A percentile compares a stretch with the other conserved stretches of the same genome.
These are phyloP conservation scores for Ailuropoda melanoleuca DNA, from an alignment of 2,113 vertebrate genomes.

Conservation along the genomic window DNA sequence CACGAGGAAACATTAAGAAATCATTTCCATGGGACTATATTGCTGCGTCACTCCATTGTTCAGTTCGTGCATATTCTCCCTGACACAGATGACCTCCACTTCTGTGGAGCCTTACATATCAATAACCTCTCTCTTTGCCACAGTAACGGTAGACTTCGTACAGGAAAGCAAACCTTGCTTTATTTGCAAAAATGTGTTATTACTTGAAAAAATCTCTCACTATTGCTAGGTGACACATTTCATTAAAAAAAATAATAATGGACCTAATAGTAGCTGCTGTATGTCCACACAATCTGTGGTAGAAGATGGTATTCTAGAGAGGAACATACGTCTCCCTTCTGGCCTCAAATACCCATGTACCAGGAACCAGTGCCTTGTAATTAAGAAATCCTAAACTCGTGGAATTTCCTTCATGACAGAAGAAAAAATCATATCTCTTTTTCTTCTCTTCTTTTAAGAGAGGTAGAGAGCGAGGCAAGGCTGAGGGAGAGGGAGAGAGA, in stretches of 20 bases:
- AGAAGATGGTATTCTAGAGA: neutral
- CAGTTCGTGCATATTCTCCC: neutral
- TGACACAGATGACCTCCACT: neutral
- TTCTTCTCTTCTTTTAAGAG: neutral
- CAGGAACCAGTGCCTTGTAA: neutral
- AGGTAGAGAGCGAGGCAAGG: neutral
- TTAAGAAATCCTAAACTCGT: neutral
- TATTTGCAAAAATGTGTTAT: neutral
- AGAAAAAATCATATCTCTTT: neutral
- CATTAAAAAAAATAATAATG: neutral
- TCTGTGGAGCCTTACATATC: neutral
- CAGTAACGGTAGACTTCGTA: constrained; percentile 3
- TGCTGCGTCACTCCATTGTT: neutral
- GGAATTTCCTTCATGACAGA: neutral
- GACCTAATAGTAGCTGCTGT: neutral
- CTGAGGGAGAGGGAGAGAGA: neutral
- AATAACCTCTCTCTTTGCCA: neutral
- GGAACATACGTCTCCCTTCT: neutral
- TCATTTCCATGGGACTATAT: constrained; percentile 21
- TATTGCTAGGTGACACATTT: neutral
- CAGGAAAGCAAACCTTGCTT: neutral
- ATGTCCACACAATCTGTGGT: neutral
- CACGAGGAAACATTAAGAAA: constrained; percentile 3
- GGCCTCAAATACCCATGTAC: neutral
- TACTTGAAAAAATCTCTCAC: constrained; percentile 20